Percentiles rank a stretch among this genome's conserved stretches.
phyloP scores from a whole-genome alignment of 2,797 vertebrate genomes.

The Spheniscus humboldti region DNA sequence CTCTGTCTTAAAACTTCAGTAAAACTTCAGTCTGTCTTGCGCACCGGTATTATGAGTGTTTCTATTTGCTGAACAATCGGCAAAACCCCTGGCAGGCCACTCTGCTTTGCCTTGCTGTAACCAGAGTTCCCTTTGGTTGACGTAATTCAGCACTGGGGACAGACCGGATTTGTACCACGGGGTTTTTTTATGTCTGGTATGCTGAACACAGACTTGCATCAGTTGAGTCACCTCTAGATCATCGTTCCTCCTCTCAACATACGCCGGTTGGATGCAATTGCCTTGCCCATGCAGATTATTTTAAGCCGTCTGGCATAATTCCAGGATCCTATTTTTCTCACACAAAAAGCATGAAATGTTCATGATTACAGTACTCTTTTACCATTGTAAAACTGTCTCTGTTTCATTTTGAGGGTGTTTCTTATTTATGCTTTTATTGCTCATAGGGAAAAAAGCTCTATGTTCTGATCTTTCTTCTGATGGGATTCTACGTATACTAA shows the following conservation, averaged over 20 bases:
- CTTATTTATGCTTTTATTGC: not conserved
- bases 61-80: not conserved
- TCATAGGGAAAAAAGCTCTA: not conserved
- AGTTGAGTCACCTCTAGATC: not conserved
- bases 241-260: not conserved
- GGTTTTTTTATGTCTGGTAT: not conserved
- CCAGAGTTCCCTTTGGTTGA: not conserved
- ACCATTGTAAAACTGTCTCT: not conserved
- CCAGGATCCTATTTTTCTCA: not conserved
- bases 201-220: not conserved
- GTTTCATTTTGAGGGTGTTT: not conserved
- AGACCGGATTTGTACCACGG: not conserved
- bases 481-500: not conserved
- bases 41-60: not conserved
- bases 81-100: not conserved
- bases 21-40: not conserved
- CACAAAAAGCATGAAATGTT: not conserved
- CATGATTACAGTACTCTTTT: not conserved
- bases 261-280: not conserved
- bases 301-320: not conserved
- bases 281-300: not conserved
- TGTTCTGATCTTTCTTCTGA: not conserved
- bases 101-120: not conserved
- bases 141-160: not conserved
- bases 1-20: slow-evolving; percentile 17